phyloP scores from a whole-genome alignment of 1,140 invertebrate genomes.

The Bombus pascuorum region DNA sequence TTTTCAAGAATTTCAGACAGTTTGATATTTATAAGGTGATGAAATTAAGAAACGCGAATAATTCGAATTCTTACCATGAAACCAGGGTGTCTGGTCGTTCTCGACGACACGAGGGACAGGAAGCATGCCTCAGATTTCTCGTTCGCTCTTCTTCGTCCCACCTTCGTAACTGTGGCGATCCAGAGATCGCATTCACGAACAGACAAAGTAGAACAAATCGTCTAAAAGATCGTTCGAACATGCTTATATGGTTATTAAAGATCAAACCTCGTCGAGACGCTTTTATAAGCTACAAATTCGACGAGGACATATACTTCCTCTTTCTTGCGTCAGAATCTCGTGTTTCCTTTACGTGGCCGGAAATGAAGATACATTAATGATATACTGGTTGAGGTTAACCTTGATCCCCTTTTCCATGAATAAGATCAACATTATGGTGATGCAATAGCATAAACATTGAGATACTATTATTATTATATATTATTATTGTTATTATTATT shows the following conservation, averaged over 20 bases:
- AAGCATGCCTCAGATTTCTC: slow-evolving; percentile 39
- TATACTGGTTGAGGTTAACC: background rate
- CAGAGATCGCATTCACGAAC: slow-evolving; percentile 26
- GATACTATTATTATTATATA: no score
- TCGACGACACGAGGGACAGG: slow-evolving; percentile 55
- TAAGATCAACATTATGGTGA: background rate
- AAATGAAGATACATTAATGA: background rate
- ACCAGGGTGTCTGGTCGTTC: slow-evolving; percentile 49
- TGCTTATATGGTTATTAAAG: slow-evolving; percentile 36
- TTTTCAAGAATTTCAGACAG: background rate
- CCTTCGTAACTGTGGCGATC: slow-evolving; percentile 3
- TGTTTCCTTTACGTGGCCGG: background rate
- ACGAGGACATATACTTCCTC: slow-evolving; percentile 32
- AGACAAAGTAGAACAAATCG: slow-evolving; percentile 22
- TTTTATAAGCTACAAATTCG: slow-evolving; percentile 52
- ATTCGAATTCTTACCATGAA: slow-evolving; percentile 44
- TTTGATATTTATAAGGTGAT: background rate
- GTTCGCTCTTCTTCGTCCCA: background rate
- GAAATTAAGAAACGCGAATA: background rate
- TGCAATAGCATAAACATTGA: background rate
- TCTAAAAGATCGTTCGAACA: slow-evolving; percentile 25
- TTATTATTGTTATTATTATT: no score
- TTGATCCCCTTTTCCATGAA: background rate
- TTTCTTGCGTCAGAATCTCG: background rate
- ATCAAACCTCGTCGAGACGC: background rate